Evolutionary conservation across 2,888 invertebrate species (phyloP), one percentile per base, ranked within the genome.

Genomic region (Drosophila nr. perissopoda): DNA sequence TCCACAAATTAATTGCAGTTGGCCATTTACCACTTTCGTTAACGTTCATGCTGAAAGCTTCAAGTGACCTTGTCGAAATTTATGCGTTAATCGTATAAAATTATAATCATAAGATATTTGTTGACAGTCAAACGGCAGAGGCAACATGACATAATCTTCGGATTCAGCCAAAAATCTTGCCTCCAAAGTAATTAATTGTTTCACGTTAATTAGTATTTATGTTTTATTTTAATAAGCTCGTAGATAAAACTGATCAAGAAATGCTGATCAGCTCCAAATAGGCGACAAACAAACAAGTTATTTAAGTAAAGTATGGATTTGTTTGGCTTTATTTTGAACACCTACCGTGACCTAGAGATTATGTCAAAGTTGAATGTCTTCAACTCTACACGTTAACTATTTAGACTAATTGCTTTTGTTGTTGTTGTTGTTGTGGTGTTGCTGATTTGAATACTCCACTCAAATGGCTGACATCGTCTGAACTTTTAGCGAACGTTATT

Each of bases 301-400:
- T 25, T 63, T 52, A 36, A 38, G 33, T 36, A 25, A 42, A 33
- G 25, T 42, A 53, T 49, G 38, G 18, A 66, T 56, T 57, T n/a
- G 34, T 31, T 58, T 42, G 57, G 38, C 31, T 56, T 67, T 33
- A 61, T 21, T 62, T 56, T 56, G 51, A 52, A 53, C 65, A 62
- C 52, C 54, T 71, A 63, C 84, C 80, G 63, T 86, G 88, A 89
- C 88, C 89, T 86, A 89, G 88, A 84, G 80, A 72, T 79, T 82
- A 82, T 79, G 85, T 88, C 85, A 88, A 83, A 88, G 88, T 87
- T 89, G 88, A 89, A 87, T 89, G 88, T 82, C 88, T 82, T 82
- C 60, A 61, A 71, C 70, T 81, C 74, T 71, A 76, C 72, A 82
- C 72, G 74, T 70, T 76, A 77, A 74, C 77, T 72, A 76, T 80